Base-by-base conservation (phyloP, 2,888 invertebrate species). In the Carabus problematicus region DNA sequence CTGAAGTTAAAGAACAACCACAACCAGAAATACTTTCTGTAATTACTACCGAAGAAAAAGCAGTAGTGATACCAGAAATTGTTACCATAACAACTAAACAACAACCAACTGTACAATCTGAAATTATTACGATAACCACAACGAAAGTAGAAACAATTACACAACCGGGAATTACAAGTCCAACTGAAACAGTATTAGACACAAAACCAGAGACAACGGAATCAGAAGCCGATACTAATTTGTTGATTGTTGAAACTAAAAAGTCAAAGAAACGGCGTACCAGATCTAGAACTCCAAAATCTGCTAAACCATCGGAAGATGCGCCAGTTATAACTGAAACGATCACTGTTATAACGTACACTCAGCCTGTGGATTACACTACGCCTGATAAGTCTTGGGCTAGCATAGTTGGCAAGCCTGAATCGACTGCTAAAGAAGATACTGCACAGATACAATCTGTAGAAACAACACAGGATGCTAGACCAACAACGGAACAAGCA, bases 371-470 rank as follows among this genome's bases (percentile, higher is more conserved):
- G 9, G 52, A 63, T 56, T 42, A 55, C 39, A 55, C 69, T n/a
- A 59, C 29, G 1, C 58, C 64, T 18, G 72, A 71, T 12, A 79
- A 78, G 73, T 77, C 79, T 0, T 79, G 79, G 79, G 78, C 78
- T 29, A 76, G 76, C 11, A 64, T 79, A 1, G 77, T 77, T 39
- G 71, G 75, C 8, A 41, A 16, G 9, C 52, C 66, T 18, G 39
- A 47, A 59, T 39, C 56, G 3, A 56, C n/a, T 40, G 7, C 16
- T 40, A 49, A 54, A 40, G 8, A 14, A 9, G 56, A 19, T n/a
- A 29, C 14, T 56, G 40, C 9, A 2, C 29, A 18, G 12, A 3
- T 39, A 12, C 40, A 39, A 56, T 11, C 29, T 29, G 12, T 12
- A 19, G 59, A 41, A 49, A 59, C 45, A 9, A 11, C 56, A 11